These are phyloP conservation scores for Callorhinus ursinus DNA, from an alignment of 2,113 vertebrate genomes.

Conservation along the genomic window DNA sequence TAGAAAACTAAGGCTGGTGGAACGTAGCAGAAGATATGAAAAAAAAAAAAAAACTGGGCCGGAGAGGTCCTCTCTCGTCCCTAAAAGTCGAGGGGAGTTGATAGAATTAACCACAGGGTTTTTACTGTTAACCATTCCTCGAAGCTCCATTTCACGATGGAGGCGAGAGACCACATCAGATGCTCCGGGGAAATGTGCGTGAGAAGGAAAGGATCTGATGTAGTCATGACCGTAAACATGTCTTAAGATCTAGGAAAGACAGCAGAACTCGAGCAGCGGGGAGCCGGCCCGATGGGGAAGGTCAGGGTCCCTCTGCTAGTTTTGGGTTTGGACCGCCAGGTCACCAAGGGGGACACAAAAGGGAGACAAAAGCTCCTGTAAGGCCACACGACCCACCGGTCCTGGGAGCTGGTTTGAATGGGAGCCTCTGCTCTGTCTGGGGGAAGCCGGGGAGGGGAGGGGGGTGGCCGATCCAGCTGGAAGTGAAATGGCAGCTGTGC, in stretches of 20 bases:
- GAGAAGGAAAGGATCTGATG: slow-evolving; percentile 69
- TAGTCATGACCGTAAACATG: slow-evolving; percentile 75
- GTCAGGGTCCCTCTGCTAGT: slow-evolving; percentile 60
- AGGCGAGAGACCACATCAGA: slow-evolving; percentile 80
- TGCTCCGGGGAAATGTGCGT: slow-evolving; percentile 74
- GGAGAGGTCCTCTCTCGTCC: slow-evolving; percentile 77
- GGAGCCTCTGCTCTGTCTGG: slow-evolving; percentile 59
- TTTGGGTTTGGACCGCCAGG: slow-evolving; percentile 69
- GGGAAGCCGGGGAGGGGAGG: not conserved
- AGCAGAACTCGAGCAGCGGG: slow-evolving; percentile 72
- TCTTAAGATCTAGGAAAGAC: slow-evolving; percentile 73
- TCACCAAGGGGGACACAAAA: slow-evolving; percentile 56
- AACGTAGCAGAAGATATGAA: slow-evolving; percentile 77
- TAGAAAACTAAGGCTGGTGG: slow-evolving; percentile 79
- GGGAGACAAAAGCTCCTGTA: slow-evolving; percentile 70
- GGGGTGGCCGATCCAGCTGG: slow-evolving; percentile 62
- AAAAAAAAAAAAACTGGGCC: not conserved
- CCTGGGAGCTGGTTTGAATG: slow-evolving; percentile 56
- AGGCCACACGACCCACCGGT: slow-evolving; percentile 64
- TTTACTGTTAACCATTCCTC: slow-evolving; percentile 71
- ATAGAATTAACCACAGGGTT: slow-evolving; percentile 72
- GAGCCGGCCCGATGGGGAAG: slow-evolving; percentile 51
- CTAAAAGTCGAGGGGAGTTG: slow-evolving; percentile 78
- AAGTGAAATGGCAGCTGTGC: slow-evolving; percentile 48
- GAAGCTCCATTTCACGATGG: slow-evolving; percentile 74